Base-by-base conservation (phyloP, 1,140 invertebrate genomes). In the Centruroides vittatus region DNA sequence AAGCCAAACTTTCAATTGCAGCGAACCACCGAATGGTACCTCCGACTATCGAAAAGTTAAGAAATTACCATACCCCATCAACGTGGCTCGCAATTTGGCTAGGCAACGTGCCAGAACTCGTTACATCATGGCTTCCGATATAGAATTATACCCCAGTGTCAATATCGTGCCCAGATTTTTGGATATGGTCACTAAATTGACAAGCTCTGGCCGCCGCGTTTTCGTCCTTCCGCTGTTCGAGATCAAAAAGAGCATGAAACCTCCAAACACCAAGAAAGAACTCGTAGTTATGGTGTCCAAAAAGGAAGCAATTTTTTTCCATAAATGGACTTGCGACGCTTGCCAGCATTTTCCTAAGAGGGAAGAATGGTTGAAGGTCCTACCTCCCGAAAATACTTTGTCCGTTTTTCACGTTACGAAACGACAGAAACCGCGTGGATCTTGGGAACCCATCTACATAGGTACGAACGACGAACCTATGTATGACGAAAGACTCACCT, bases 401-500 rank as follows among this genome's bases (percentile, higher is more conserved):
- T 81, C 84, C 65, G 82, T 93, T 10, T 93, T 92, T 72, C 84
- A 89, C 69, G 82, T 87, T 3, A 88, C 88, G 5, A 91, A 92
- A 68, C 76, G 89, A 35, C 83, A 79, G 3, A 86, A 87, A 12
- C 82, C 81, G 59, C 87, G 83, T 72, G 83, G 86, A 65, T 76
- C 85, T 63, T 89, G 87, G 86, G 86, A 90, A 71, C 87, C 87
- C 0, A 79, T 89, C 47, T 89, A 85, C 70, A 89, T 89, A 62
- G 86, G 86, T 4, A 88, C 85, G 0, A 81, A 84, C 64, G 76
- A 80, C 51, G 86, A 89, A 68, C 88, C 87, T 0, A 78, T 86
- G 65, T 91, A 89, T 72, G 85, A 84, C 64, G 87, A 89, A 70
- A 73, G 79, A 49, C 78, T 91, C 60, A 83, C 83, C 3, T 89